phyloP scores from a whole-genome alignment of 2,797 vertebrate species.

The Babyrousa celebensis region DNA sequence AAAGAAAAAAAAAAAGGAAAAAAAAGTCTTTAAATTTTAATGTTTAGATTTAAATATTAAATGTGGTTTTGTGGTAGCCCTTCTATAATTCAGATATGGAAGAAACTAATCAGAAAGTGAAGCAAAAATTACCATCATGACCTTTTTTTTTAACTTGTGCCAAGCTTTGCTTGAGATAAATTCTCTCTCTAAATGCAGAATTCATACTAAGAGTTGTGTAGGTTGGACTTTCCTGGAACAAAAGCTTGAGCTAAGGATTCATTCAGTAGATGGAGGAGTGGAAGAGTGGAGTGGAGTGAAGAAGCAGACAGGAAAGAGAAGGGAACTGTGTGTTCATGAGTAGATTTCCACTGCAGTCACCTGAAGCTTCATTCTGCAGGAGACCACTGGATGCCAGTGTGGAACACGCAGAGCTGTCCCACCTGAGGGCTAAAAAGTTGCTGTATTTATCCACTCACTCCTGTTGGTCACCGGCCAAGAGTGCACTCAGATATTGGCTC shows the following conservation, averaged over 20 bases:
- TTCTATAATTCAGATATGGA: conserved; percentile 70
- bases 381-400: background rate
- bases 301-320: background rate
- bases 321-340: background rate
- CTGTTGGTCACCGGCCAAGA: background rate
- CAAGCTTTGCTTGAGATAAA: conserved; percentile 75
- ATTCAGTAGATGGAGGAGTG: background rate
- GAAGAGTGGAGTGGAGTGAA: background rate
- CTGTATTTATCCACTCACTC: background rate
- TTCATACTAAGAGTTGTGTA: conserved; percentile 4
- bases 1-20: too few relatives aligned
- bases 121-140: background rate
- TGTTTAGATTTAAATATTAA: conserved; percentile 9
- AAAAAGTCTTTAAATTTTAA: background rate
- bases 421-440: background rate
- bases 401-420: background rate
- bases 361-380: background rate
- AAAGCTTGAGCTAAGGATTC: conserved; percentile 38
- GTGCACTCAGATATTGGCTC: background rate
- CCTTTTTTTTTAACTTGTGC: conserved; percentile 45
- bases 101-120: conserved; percentile 67
- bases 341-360: background rate
- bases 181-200: conserved; percentile 68
- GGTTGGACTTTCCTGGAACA: background rate
- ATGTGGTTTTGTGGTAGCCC: conserved; percentile 76